These are phyloP conservation scores for Tragulus kanchil DNA, from an alignment of 2,113 vertebrate genomes.

Conservation along the genomic window DNA sequence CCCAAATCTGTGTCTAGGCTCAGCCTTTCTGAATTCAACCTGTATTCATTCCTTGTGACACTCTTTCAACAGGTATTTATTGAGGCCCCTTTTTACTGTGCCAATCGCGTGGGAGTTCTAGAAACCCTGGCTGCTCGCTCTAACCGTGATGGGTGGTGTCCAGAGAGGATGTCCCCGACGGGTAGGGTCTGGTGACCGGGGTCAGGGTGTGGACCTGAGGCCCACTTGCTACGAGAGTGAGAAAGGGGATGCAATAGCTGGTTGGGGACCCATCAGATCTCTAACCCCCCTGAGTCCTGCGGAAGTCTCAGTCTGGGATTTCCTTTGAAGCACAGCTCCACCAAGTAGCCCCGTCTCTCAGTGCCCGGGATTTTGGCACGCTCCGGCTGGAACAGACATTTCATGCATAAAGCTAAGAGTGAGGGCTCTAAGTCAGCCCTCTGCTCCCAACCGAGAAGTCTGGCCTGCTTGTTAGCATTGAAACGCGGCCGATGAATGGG, in stretches of 20 bases:
- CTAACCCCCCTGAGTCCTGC: slow-evolving; percentile 44
- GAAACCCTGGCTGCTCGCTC: neutral
- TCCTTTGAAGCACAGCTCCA: slow-evolving; percentile 73
- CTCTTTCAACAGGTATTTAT: neutral
- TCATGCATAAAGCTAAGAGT: slow-evolving; percentile 62
- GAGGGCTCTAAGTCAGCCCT: slow-evolving; percentile 54
- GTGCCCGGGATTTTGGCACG: slow-evolving; percentile 65
- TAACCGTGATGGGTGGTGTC: neutral
- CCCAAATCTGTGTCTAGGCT: neutral
- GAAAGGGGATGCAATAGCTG: slow-evolving; percentile 53
- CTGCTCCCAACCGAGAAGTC: slow-evolving; percentile 30
- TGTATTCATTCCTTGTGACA: neutral
- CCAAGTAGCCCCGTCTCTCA: slow-evolving; percentile 42
- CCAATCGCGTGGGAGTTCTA: too few species aligned
- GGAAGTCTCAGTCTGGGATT: slow-evolving; percentile 68
- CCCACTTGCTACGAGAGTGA: neutral
- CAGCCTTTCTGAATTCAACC: neutral
- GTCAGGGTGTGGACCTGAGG: neutral
- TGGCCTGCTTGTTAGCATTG: slow-evolving; percentile 50
- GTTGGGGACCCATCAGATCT: neutral
- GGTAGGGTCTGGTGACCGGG: neutral
- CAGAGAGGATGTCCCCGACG: neutral
- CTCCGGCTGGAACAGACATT: slow-evolving; percentile 74
- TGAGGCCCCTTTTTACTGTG: too few species aligned
- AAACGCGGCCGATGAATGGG: neutral